phyloP scores from a whole-genome alignment of 2,888 invertebrate species.

The Drosophila pullipes region DNA sequence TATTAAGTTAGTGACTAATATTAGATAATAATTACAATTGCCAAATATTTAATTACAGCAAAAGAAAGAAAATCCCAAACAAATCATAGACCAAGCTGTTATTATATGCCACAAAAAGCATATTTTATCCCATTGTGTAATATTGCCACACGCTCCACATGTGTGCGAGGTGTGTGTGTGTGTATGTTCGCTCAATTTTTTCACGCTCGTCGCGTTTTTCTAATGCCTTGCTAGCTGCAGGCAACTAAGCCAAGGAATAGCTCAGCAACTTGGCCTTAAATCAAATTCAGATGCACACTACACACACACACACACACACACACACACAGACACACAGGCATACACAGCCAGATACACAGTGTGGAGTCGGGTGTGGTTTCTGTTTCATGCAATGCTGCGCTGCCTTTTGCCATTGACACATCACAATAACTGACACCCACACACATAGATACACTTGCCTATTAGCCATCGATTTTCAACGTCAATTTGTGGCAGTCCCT shows the following conservation, averaged over 20 bases:
- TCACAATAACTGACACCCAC: slow-evolving; percentile 51
- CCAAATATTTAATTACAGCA: background rate
- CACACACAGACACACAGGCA: background rate
- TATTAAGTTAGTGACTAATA: background rate
- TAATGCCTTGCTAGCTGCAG: slow-evolving; percentile 59
- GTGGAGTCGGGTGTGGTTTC: slow-evolving; percentile 35
- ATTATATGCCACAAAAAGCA: background rate
- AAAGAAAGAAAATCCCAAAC: background rate
- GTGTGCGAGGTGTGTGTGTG: slow-evolving; percentile 13
- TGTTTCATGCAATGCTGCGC: slow-evolving; percentile 54
- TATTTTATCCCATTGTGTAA: background rate
- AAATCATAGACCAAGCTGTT: background rate
- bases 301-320: slow-evolving; percentile 11
- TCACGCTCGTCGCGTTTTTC: slow-evolving; percentile 66
- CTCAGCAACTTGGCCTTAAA: slow-evolving; percentile 69
- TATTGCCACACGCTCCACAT: slow-evolving; percentile 11
- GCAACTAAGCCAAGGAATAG: slow-evolving; percentile 42
- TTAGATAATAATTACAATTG: background rate
- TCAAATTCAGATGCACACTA: slow-evolving; percentile 65
- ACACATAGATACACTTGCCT: slow-evolving; percentile 44
- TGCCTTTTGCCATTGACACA: slow-evolving; percentile 73
- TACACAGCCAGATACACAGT: background rate
- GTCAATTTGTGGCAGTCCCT: slow-evolving; percentile 69
- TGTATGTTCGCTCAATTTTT: slow-evolving; percentile 48
- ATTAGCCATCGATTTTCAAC: slow-evolving; percentile 76